A percentile compares a stretch with the other conserved stretches of the same genome.
These are phyloP conservation scores for Zaprionus ghesquierei DNA, from an alignment of 1,140 invertebrate species.

Conservation along the genomic window DNA sequence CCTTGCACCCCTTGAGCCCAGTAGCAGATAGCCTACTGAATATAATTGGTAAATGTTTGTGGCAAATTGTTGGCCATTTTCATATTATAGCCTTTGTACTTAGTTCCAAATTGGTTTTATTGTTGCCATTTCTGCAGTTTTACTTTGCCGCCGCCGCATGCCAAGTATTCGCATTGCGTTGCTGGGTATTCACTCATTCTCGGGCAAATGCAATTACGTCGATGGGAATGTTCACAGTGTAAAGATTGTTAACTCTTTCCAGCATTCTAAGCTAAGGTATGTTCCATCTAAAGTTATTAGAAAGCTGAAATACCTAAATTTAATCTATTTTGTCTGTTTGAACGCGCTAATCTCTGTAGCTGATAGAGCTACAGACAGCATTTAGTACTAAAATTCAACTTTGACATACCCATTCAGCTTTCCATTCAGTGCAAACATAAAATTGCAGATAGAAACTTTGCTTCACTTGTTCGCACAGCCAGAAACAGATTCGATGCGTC, in stretches of 20 bases:
- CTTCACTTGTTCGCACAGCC: too few relatives aligned
- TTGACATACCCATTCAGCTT: too few relatives aligned
- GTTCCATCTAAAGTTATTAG: too few relatives aligned
- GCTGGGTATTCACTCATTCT: neutral
- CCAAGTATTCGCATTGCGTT: neutral
- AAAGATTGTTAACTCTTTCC: too few relatives aligned
- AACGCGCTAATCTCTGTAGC: neutral
- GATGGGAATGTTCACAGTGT: neutral
- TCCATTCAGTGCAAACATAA: neutral
- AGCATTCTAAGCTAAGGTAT: too few relatives aligned
- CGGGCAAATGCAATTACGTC: neutral
- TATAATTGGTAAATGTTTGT: slow-evolving; percentile 67
- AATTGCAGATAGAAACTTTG: neutral
- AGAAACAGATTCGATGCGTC: neutral
- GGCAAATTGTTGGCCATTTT: slow-evolving; percentile 58
- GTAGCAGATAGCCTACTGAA: slow-evolving; percentile 31
- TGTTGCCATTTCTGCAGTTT: slow-evolving; percentile 39
- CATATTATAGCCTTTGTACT: slow-evolving; percentile 60
- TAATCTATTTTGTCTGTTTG: neutral
- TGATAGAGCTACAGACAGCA: neutral
- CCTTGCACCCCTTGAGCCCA: neutral
- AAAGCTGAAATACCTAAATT: too few relatives aligned
- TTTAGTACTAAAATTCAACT: too few relatives aligned
- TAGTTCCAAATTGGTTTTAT: slow-evolving; percentile 65
- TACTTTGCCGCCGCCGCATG: neutral